Evolutionary conservation across 1,140 invertebrate genomes (phyloP).

Genomic region (Stegodyphus mimosarum): DNA sequence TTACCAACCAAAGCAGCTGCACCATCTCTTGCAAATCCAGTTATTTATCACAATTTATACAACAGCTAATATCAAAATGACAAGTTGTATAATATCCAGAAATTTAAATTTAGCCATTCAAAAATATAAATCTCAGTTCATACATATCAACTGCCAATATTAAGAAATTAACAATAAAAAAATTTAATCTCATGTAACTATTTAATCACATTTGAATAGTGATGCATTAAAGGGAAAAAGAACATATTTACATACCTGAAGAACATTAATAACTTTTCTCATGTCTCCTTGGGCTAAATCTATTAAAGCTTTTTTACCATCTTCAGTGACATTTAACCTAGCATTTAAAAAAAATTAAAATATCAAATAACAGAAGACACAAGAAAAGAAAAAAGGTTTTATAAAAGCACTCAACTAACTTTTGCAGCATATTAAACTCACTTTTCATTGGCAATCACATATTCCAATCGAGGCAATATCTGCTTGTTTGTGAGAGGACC

Average conservation of each 20-base stretch:
- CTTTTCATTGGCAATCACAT: constrained; percentile 88
- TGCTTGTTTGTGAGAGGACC: constrained; percentile 86
- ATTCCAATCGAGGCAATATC: constrained; percentile 88
- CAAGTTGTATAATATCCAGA: too few species aligned
- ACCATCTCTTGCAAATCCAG: too few species aligned
- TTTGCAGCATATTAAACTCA: constrained; percentile 1
- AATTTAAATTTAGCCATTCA: too few species aligned
- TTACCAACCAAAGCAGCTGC: too few species aligned
- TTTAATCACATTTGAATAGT: too few species aligned
- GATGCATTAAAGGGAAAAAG: too few species aligned
- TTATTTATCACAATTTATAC: too few species aligned
- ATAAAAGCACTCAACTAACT: not conserved
- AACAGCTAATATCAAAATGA: too few species aligned
- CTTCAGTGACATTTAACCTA: constrained; percentile 86
- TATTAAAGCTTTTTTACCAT: constrained; percentile 91
- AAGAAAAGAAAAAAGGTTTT: not conserved
- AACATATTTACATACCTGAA: constrained; percentile 71
- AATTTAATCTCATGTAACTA: too few species aligned
- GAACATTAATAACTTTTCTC: constrained; percentile 95
- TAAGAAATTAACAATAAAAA: too few species aligned
- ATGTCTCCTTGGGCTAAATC: constrained; percentile 96
- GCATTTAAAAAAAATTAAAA: constrained; percentile 63
- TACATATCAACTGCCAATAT: too few species aligned
- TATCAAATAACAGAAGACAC: not conserved
- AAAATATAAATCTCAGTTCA: too few species aligned